A percentile compares a stretch with the other conserved stretches of the same genome.
These are phyloP conservation scores for Parapsyche elsis DNA, from an alignment of 1,140 invertebrate genomes.

Conservation along the genomic window DNA sequence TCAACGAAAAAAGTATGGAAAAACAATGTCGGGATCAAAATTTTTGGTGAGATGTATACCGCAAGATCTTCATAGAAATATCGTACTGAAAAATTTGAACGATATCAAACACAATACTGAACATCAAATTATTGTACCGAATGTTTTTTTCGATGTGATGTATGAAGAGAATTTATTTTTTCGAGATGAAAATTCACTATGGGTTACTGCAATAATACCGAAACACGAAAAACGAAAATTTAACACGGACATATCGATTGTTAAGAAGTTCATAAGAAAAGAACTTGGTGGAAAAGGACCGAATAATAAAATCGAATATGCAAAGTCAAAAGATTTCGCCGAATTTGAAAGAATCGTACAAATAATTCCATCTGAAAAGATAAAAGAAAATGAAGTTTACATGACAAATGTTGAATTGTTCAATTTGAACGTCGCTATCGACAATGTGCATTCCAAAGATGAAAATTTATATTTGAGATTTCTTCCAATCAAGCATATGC, in stretches of 20 bases:
- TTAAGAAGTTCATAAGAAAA: constrained; percentile 25
- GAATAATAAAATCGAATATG: constrained; percentile 1
- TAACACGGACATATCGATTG: neutral
- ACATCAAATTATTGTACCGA: constrained; percentile 50
- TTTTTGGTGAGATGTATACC: constrained; percentile 43
- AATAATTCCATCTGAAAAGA: constrained; percentile 43
- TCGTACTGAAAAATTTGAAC: constrained; percentile 25
- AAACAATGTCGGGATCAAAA: constrained; percentile 33
- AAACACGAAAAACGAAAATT: neutral
- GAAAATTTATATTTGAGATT: constrained; percentile 42
- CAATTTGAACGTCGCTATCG: constrained; percentile 44
- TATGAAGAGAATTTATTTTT: constrained; percentile 52
- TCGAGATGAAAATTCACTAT: constrained; percentile 50
- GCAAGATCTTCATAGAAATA: constrained; percentile 36
- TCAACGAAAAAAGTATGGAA: constrained; percentile 37
- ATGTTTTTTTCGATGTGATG: constrained; percentile 37
- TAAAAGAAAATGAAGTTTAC: constrained; percentile 25
- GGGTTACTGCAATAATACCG: constrained; percentile 34
- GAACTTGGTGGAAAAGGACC: neutral
- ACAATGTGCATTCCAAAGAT: constrained; percentile 20
- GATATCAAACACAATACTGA: constrained; percentile 1
- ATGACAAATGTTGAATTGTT: constrained; percentile 43
- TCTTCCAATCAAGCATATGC: constrained; percentile 29
- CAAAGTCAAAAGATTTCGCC: neutral
- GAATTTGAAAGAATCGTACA: constrained; percentile 49